A percentile compares a stretch with the other conserved stretches of the same genome.
These are phyloP conservation scores for Strigamia crassipes DNA, from an alignment of 2,888 invertebrate genomes.

Conservation along the genomic window DNA sequence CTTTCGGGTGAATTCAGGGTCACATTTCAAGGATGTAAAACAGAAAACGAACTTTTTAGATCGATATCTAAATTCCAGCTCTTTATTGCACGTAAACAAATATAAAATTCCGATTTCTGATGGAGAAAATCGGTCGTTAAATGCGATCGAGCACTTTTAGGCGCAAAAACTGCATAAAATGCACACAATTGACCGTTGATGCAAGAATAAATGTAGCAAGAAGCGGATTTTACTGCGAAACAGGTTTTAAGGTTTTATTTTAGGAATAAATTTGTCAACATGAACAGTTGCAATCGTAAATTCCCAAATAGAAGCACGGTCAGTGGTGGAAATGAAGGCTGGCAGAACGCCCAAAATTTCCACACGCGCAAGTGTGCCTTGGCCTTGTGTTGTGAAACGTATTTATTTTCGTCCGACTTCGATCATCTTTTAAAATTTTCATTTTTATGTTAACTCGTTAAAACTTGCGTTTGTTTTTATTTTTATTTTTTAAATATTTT, in stretches of 20 bases:
- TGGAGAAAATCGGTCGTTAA: background rate
- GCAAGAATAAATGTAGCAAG: background rate
- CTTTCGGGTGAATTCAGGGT: background rate
- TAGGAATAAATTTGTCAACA: constrained; percentile 27
- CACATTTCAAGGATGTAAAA: background rate
- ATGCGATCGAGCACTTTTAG: background rate
- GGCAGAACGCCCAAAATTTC: constrained; percentile 1
- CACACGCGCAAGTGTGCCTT: background rate
- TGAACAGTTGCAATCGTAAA: constrained; percentile 12
- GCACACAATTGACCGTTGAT: background rate
- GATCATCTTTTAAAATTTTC: background rate
- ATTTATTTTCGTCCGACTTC: background rate
- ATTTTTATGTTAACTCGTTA: background rate
- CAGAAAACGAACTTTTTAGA: background rate
- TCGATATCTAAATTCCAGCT: background rate
- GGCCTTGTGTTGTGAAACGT: background rate
- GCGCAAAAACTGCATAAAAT: background rate
- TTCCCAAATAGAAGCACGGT: constrained; percentile 31
- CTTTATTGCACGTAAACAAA: background rate
- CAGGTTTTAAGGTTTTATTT: constrained; percentile 9
- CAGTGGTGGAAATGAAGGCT: constrained; percentile 1
- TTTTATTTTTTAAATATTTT: background rate
- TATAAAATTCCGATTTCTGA: background rate
- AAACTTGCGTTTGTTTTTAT: too few species aligned
- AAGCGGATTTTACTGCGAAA: background rate